A percentile compares a stretch with the other conserved stretches of the same genome.
Evolutionary conservation across 2,113 vertebrate species (phyloP).

Genomic region (Nycticryphes semicollaris): DNA sequence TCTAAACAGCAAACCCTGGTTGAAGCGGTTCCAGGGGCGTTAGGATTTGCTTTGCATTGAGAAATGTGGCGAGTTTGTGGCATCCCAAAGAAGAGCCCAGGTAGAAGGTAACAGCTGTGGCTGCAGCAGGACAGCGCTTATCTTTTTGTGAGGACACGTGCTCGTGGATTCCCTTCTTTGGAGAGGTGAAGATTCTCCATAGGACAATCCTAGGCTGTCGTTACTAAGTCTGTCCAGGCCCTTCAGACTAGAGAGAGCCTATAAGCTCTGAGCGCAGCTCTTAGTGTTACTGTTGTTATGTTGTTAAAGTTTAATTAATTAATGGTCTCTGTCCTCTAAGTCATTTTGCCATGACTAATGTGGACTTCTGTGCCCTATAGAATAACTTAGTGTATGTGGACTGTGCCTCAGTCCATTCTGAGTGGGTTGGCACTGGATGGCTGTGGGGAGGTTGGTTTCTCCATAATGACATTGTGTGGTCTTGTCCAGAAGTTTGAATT

Average conservation of each 20-base stretch:
- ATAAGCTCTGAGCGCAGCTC: not conserved
- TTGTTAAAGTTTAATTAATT: not conserved
- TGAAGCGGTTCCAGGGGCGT: not conserved
- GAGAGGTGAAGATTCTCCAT: not conserved
- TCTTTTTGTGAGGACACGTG: not conserved
- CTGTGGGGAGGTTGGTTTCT: not conserved
- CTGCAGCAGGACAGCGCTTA: not conserved
- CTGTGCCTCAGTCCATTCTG: not conserved
- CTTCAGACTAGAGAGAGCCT: not conserved
- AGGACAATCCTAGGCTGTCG: not conserved
- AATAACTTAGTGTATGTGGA: too few relatives aligned
- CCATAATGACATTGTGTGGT: not conserved
- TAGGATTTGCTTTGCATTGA: not conserved
- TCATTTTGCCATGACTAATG: not conserved
- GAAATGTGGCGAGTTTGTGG: not conserved
- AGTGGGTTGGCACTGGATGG: not conserved
- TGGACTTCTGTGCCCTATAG: not conserved
- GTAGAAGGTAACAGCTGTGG: not conserved
- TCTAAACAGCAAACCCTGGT: not conserved
- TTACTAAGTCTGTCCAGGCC: not conserved
- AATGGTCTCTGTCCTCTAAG: not conserved
- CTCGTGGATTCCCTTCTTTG: not conserved
- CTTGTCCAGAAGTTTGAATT: not conserved
- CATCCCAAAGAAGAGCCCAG: not conserved
- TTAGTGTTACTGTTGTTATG: rapidly evolving